Evolutionary conservation across 2,797 vertebrate genomes (phyloP).

Genomic region (Syngnathus acus): DNA sequence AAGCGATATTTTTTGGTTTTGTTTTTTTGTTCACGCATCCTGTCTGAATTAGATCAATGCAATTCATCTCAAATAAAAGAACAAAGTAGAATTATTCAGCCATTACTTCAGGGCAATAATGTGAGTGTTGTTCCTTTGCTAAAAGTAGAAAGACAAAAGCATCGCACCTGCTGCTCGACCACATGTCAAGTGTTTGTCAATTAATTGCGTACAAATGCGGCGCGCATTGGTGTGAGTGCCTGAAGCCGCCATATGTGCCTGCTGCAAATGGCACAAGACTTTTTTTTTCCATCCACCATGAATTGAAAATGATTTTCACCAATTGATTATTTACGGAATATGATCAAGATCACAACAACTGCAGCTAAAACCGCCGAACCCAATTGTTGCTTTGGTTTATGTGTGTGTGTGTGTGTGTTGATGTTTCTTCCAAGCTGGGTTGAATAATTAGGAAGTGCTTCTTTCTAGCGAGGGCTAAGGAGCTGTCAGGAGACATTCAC

Average conservation of each 20-base stretch:
- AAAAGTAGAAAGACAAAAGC: conserved; percentile 64
- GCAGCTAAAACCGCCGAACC: conserved; percentile 15
- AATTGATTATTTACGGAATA: too few relatives aligned
- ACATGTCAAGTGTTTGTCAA: conserved; percentile 56
- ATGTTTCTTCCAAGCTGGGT: conserved; percentile 62
- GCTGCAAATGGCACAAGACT: neutral
- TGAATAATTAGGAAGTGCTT: conserved; percentile 72
- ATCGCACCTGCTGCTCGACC: conserved; percentile 64
- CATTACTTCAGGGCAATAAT: neutral
- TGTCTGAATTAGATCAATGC: too few relatives aligned
- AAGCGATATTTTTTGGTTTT: too few relatives aligned
- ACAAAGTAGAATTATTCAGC: neutral
- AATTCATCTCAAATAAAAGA: too few relatives aligned
- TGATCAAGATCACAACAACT: conserved; percentile 7
- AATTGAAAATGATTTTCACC: too few relatives aligned
- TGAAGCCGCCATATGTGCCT: neutral
- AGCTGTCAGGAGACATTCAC: conserved; percentile 73
- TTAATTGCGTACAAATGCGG: conserved; percentile 17
- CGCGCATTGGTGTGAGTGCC: conserved; percentile 11
- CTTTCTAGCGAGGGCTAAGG: conserved; percentile 69
- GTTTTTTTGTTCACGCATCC: too few relatives aligned
- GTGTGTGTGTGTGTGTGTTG: conserved; percentile 39
- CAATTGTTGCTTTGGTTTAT: conserved; percentile 45
- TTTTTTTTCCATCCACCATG: too few relatives aligned
- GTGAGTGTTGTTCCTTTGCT: conserved; percentile 17